Evolutionary conservation across 64 coral and sea anemone species (phyloP).

Genomic region (Orbicella faveolata): DNA sequence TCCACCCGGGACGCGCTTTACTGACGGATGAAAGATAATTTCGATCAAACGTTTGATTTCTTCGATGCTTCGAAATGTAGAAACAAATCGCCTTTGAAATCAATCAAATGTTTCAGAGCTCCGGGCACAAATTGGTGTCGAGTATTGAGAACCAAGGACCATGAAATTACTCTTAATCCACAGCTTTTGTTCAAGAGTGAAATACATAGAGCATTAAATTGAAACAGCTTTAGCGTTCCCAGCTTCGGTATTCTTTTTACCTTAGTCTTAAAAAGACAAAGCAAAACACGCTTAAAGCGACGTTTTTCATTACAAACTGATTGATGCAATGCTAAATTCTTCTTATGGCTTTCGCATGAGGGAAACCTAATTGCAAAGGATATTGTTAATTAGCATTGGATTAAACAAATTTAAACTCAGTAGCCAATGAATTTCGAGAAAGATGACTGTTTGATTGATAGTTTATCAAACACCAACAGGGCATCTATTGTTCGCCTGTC

Average conservation of each 20-base stretch:
- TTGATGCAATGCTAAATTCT: constrained; percentile 69
- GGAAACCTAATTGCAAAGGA: constrained; percentile 87
- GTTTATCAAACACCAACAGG: constrained; percentile 73
- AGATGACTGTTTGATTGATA: constrained; percentile 72
- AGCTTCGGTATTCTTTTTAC: neutral
- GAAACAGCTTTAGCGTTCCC: neutral
- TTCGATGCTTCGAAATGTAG: constrained; percentile 20
- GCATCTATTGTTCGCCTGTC: constrained; percentile 70
- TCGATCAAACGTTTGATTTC: constrained; percentile 47
- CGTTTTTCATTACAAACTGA: neutral
- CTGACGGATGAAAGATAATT: neutral
- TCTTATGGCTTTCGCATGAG: constrained; percentile 49
- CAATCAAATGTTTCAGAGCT: constrained; percentile 58
- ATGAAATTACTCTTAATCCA: constrained; percentile 31
- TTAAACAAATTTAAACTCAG: constrained; percentile 89
- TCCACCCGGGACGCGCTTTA: constrained; percentile 31
- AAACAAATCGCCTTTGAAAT: constrained; percentile 72
- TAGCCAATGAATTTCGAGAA: constrained; percentile 58
- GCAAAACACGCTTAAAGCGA: neutral
- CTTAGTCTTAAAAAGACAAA: neutral
- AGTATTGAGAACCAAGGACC: constrained; percentile 53
- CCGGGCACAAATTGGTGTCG: constrained; percentile 22
- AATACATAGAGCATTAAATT: neutral
- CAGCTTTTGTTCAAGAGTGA: constrained; percentile 12
- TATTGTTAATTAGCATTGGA: constrained; percentile 97